These are phyloP conservation scores for Lethenteron reissneri DNA, from an alignment of 2,113 vertebrate genomes.

Conservation along the genomic window DNA sequence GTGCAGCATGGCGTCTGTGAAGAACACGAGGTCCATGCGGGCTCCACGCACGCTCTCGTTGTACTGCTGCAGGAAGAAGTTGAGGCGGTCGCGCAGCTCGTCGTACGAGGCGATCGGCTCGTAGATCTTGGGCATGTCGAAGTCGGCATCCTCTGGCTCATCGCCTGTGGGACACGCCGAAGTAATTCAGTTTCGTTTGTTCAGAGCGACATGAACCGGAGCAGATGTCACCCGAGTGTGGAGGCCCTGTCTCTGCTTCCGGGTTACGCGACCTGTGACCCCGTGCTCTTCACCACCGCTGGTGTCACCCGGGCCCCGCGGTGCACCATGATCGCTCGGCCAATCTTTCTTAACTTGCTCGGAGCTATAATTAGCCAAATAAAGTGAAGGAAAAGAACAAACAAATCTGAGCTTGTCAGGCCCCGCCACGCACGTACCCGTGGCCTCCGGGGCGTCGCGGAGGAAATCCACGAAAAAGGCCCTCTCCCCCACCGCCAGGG, in stretches of 20 bases:
- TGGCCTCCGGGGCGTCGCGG: constrained; percentile 41
- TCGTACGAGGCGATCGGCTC: constrained; percentile 46
- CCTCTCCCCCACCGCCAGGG: constrained; percentile 28
- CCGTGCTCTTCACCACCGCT: no score
- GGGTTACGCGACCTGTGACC: no score
- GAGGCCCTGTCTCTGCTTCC: no score
- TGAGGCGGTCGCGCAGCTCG: constrained; percentile 40
- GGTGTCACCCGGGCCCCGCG: no score
- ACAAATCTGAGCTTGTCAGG: no score
- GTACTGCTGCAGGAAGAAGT: constrained; percentile 45
- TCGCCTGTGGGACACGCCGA: constrained; percentile 28
- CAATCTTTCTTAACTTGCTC: no score
- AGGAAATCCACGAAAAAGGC: constrained; percentile 82
- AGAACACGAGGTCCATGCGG: constrained; percentile 79
- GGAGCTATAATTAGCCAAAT: no score
- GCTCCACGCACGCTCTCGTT: constrained; percentile 55
- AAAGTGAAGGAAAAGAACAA: no score
- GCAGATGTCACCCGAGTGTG: no score
- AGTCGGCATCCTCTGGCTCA: constrained; percentile 35
- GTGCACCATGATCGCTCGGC: no score
- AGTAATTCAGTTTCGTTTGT: constrained; percentile 8
- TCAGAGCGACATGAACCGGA: constrained; percentile 6
- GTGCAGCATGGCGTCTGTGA: constrained; percentile 67
- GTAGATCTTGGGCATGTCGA: constrained; percentile 56
- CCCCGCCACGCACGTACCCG: constrained; percentile 10